A percentile compares a stretch with the other conserved stretches of the same genome.
phyloP scores from a whole-genome alignment of 2,888 invertebrate species.

The Agrypnus murinus region DNA sequence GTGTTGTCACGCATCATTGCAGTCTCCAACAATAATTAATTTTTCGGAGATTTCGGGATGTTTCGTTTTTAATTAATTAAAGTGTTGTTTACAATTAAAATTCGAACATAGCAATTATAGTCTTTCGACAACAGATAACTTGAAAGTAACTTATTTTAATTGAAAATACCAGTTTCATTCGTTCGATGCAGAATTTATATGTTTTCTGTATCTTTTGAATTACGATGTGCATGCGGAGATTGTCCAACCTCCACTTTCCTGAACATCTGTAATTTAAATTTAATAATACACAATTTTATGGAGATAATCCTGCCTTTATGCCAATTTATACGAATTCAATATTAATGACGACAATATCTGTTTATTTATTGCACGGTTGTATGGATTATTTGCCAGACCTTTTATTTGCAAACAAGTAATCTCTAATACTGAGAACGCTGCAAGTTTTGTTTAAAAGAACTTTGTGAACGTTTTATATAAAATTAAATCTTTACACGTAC shows the following conservation, averaged over 20 bases:
- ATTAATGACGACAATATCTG: slow-evolving; percentile 42
- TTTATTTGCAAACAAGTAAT: slow-evolving; percentile 7
- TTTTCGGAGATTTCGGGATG: too few relatives aligned
- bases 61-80: too few relatives aligned
- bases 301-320: slow-evolving; percentile 44
- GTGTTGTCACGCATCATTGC: background rate
- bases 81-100: too few relatives aligned
- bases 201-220: slow-evolving; percentile 40
- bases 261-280: slow-evolving; percentile 46
- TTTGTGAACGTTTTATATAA: background rate
- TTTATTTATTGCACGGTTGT: slow-evolving; percentile 36
- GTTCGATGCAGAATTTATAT: slow-evolving; percentile 32
- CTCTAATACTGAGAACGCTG: background rate
- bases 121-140: slow-evolving; percentile 6
- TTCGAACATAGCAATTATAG: background rate
- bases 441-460: background rate
- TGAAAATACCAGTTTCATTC: slow-evolving; percentile 40
- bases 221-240: slow-evolving; percentile 38
- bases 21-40: background rate
- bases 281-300: slow-evolving; percentile 47
- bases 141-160: slow-evolving; percentile 35
- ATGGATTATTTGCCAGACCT: slow-evolving; percentile 13
- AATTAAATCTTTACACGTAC: slow-evolving; percentile 28
- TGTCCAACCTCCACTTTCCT: slow-evolving; percentile 43
- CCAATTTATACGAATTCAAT: slow-evolving; percentile 43